phyloP scores from a whole-genome alignment of 2,888 invertebrate species.

The Cheilosia vernalis region DNA sequence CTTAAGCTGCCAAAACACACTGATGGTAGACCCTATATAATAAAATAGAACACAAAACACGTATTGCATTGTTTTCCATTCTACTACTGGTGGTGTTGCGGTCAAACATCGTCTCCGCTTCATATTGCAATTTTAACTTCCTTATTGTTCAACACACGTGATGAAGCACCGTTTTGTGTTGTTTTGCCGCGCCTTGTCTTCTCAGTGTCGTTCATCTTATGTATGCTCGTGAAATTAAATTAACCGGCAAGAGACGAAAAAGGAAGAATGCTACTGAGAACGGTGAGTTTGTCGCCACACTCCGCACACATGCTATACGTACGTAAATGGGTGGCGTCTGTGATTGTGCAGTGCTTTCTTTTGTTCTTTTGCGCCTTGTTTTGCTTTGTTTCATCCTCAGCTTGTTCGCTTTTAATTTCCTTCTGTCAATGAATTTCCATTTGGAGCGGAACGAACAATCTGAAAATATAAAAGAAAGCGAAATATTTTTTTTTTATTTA shows the following conservation, averaged over 20 bases:
- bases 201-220: conserved; percentile 48
- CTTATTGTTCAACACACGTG: conserved; percentile 71
- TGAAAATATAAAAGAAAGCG: conserved; percentile 15
- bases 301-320: neutral
- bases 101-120: conserved; percentile 54
- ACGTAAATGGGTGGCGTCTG: conserved; percentile 41
- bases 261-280: conserved; percentile 1
- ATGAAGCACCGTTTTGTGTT: conserved; percentile 58
- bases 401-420: conserved; percentile 40
- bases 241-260: conserved; percentile 36
- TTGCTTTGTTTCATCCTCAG: conserved; percentile 33
- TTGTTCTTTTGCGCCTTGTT: conserved; percentile 24
- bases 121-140: conserved; percentile 63
- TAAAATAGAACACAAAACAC: conserved; percentile 21
- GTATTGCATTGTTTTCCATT: conserved; percentile 47
- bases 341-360: conserved; percentile 35
- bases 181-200: conserved; percentile 29
- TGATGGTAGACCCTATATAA: neutral
- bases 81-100: conserved; percentile 35
- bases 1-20: neutral
- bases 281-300: conserved; percentile 5
- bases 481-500: neutral
- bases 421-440: conserved; percentile 28
- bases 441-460: conserved; percentile 34
- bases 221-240: conserved; percentile 47